phyloP scores from a whole-genome alignment of 2,113 vertebrate genomes.

The Protobothrops flavoviridis region DNA sequence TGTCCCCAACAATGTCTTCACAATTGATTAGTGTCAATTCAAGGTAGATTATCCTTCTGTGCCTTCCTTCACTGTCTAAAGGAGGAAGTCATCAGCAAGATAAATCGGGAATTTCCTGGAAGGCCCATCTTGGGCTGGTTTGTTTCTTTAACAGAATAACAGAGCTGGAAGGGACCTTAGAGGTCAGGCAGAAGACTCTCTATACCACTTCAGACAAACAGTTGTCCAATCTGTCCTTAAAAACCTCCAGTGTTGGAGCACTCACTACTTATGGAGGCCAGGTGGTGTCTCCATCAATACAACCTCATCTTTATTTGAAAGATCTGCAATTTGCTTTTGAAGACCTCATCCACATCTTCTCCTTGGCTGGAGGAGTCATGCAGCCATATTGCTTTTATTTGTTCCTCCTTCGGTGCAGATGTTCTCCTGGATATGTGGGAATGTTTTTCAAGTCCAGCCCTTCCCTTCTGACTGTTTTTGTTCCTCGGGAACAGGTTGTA shows the following conservation, averaged over 20 bases:
- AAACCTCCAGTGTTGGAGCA: too few relatives aligned
- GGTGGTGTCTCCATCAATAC: not conserved
- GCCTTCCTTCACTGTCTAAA: not conserved
- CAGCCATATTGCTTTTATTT: not conserved
- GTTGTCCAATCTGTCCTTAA: too few relatives aligned
- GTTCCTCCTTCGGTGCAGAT: not conserved
- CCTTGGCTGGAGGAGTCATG: not conserved
- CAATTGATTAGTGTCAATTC: not conserved
- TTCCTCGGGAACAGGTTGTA: too few relatives aligned
- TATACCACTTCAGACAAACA: too few relatives aligned
- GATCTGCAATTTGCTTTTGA: not conserved
- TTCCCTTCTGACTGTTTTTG: not conserved
- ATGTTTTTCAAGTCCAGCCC: not conserved
- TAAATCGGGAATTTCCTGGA: not conserved
- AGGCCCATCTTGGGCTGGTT: not conserved
- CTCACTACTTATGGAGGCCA: too few relatives aligned
- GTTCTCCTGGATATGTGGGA: not conserved
- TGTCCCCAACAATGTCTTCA: not conserved
- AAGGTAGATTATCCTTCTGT: not conserved
- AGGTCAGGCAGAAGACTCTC: too few relatives aligned
- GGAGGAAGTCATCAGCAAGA: not conserved
- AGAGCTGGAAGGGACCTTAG: too few relatives aligned
- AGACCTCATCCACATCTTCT: not conserved
- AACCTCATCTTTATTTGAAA: not conserved
- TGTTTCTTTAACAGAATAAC: not conserved